Evolutionary conservation across 2,113 vertebrate species (phyloP).

Genomic region (Leptobrachium leishanense): DNA sequence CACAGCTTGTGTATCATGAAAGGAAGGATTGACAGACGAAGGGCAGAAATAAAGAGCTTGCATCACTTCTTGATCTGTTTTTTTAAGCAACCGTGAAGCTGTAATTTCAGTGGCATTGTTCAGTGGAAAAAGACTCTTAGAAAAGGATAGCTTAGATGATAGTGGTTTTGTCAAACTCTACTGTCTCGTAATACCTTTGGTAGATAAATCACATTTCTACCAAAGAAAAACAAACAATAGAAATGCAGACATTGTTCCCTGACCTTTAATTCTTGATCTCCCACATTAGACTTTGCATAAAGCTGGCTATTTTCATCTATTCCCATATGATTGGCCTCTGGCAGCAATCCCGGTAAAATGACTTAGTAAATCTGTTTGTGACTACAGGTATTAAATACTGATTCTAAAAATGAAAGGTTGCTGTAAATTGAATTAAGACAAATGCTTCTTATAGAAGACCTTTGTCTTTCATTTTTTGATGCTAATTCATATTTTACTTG

Average conservation of each 20-base stretch:
- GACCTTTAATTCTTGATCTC: conserved; percentile 42
- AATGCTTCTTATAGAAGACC: no score
- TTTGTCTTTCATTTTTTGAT: no score
- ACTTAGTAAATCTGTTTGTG: conserved; percentile 16
- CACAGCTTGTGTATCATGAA: conserved; percentile 16
- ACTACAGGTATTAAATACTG: neutral
- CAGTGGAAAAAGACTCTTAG: conserved; percentile 14
- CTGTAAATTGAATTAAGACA: neutral
- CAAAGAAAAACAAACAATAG: conserved; percentile 41
- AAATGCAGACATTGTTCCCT: conserved; percentile 33
- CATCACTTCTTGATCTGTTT: conserved; percentile 29
- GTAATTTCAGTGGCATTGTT: conserved; percentile 34
- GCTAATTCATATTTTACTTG: no score
- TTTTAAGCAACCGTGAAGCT: conserved; percentile 35
- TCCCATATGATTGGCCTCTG: conserved; percentile 35
- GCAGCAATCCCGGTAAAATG: conserved; percentile 26
- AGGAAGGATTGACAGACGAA: conserved; percentile 16
- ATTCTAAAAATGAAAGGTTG: conserved; percentile 5
- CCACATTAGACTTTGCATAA: conserved; percentile 31
- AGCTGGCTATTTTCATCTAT: conserved; percentile 25
- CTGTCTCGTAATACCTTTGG: conserved; percentile 27
- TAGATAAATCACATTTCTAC: conserved; percentile 33
- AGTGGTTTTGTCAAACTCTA: conserved; percentile 13
- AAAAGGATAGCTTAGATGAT: conserved; percentile 20
- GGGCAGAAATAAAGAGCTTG: conserved; percentile 16